These are phyloP conservation scores for Chrysodeixis includens DNA, from an alignment of 2,888 invertebrate genomes.

Conservation along the genomic window DNA sequence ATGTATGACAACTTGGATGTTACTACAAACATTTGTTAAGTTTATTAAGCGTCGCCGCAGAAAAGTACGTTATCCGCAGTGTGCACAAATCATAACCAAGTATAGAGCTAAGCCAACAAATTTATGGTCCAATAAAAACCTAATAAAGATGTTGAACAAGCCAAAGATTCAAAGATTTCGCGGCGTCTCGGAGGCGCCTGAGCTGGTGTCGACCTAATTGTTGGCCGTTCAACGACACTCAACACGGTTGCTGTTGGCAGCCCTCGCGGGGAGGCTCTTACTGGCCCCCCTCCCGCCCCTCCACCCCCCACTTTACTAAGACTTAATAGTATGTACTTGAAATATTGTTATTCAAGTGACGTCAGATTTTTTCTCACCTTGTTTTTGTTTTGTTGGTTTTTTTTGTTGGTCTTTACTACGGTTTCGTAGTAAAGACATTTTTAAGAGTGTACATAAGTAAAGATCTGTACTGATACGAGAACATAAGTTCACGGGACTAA, in stretches of 20 bases:
- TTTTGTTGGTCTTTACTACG: no score
- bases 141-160: conserved; percentile 56
- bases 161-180: conserved; percentile 67
- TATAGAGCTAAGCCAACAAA: conserved; percentile 49
- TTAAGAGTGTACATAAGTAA: background rate
- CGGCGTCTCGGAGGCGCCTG: conserved; percentile 65
- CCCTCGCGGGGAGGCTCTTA: conserved; percentile 65
- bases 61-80: conserved; percentile 30
- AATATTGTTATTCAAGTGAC: conserved; percentile 46
- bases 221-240: conserved; percentile 82
- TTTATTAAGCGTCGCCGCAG: conserved; percentile 16
- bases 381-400: background rate
- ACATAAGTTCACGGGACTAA: no score
- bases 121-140: conserved; percentile 58
- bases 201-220: conserved; percentile 83
- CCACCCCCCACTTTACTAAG: conserved; percentile 55
- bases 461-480: no score
- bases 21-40: conserved; percentile 1
- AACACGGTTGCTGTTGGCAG: conserved; percentile 79
- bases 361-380: background rate
- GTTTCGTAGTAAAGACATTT: no score
- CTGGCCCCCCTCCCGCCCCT: conserved; percentile 52
- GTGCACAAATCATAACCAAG: conserved; percentile 48
- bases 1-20: background rate
- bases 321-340: conserved; percentile 65